phyloP scores from a whole-genome alignment of 2,113 vertebrate species.

The Ceyx cyanopectus region DNA sequence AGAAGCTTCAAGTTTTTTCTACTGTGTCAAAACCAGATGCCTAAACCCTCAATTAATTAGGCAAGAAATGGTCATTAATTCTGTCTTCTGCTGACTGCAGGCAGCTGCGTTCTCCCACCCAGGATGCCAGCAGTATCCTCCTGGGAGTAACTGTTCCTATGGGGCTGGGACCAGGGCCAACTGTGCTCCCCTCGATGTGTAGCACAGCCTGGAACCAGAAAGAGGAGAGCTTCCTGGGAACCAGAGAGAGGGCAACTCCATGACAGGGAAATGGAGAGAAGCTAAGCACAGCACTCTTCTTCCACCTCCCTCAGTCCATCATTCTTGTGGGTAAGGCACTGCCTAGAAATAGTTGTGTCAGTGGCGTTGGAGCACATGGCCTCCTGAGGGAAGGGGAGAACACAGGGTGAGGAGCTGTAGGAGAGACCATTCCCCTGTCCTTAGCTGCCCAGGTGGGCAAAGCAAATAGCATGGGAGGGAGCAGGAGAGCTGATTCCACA shows the following conservation, averaged over 20 bases:
- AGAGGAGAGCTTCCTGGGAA: background rate
- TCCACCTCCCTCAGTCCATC: fast-evolving
- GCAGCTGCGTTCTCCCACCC: background rate
- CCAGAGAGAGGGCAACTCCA: fast-evolving
- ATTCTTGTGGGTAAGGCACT: background rate
- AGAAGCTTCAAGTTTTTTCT: background rate
- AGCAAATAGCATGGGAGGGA: background rate
- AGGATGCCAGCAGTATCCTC: background rate
- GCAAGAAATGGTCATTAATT: constrained; percentile 23
- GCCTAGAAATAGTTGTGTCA: background rate
- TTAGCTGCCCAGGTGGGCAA: background rate
- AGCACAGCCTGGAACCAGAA: background rate
- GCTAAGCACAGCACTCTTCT: background rate
- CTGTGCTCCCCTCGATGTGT: fast-evolving
- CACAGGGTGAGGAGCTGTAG: background rate
- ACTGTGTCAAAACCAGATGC: constrained; percentile 6
- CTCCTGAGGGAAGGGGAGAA: background rate
- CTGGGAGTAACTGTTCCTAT: fast-evolving
- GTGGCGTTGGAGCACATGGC: fast-evolving
- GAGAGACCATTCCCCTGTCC: background rate
- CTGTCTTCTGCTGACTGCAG: background rate
- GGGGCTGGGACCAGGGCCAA: fast-evolving
- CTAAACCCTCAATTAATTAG: constrained; percentile 4
- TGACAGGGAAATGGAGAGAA: background rate
- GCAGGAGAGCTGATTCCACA: background rate